A percentile compares a stretch with the other conserved stretches of the same genome.
These are phyloP conservation scores for Eumerus sabulonum DNA, from an alignment of 2,888 invertebrate species.

Conservation along the genomic window DNA sequence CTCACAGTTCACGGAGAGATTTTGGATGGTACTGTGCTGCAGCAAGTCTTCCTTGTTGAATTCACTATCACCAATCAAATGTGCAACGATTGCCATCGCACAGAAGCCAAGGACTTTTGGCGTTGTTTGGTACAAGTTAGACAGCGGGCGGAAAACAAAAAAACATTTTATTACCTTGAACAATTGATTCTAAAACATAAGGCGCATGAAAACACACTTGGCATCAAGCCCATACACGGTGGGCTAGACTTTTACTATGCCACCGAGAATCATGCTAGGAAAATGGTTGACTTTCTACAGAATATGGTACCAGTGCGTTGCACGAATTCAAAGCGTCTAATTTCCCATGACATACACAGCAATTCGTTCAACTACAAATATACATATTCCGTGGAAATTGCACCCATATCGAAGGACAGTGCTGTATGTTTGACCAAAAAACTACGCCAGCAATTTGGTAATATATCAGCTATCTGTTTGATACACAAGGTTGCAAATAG, in stretches of 20 bases:
- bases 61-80: constrained; percentile 94
- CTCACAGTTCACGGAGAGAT: constrained; percentile 97
- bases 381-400: constrained; percentile 95
- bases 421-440: constrained; percentile 93
- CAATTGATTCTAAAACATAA: constrained; percentile 97
- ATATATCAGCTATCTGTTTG: constrained; percentile 92
- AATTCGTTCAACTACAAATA: constrained; percentile 98
- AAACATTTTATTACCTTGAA: constrained; percentile 98
- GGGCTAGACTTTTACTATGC: constrained; percentile 97
- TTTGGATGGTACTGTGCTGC: constrained; percentile 91
- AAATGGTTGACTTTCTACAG: constrained; percentile 95
- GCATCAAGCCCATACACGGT: constrained; percentile 91
- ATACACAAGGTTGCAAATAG: constrained; percentile 93
- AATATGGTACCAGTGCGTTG: constrained; percentile 93
- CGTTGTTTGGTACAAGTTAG: constrained; percentile 93
- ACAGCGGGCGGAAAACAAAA: constrained; percentile 94
- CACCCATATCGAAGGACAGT: constrained; percentile 96
- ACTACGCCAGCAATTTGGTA: constrained; percentile 91
- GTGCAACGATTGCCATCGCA: constrained; percentile 98
- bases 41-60: constrained; percentile 97
- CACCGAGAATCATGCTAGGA: constrained; percentile 92
- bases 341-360: constrained; percentile 98
- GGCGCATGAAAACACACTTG: constrained; percentile 92
- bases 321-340: constrained; percentile 94
- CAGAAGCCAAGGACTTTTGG: constrained; percentile 99